Base-by-base conservation (phyloP, 2,113 vertebrate genomes). In the Gadus chalcogrammus region DNA sequence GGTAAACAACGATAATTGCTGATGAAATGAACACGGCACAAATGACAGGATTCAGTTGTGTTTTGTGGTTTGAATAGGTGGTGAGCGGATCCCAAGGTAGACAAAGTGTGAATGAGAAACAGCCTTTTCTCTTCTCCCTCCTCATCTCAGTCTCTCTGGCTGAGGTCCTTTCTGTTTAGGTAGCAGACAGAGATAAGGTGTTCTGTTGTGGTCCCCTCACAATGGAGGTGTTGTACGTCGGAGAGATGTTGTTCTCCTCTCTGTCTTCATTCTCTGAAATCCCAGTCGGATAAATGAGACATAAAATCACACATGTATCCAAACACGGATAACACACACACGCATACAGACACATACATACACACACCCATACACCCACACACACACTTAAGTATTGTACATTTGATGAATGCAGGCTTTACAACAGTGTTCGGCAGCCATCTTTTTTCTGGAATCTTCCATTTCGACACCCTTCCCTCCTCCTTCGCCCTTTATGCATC, bases 161-260 rank as follows among this genome's bases (percentile, higher is more conserved):
- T 48, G 42, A 48, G 42, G 42, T 48, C 42, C 12, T 48, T 9
- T 48, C 42, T 48, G 8, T 48, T 13, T 48, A 35, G 31, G 31
- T 35, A 35, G 31, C 31, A 35, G 31, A 35, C 31, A 35, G 31
- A 35, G 31, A 35, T 35, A 35, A 35, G 31, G 31, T 35, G 31
- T 35, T 35, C 31, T 35, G 31, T 35, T 35, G 6, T 35, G 31
- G 68, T 42, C 5, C 68, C 69, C 73, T 76, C 59, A 78, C 64
- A 65, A 81, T 68, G 65, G 71, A 70, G 74, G 65, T 67, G 74
- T 79, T 85, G 82, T 69, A 79, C 28, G 75, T 81, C 78, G 78
- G 81, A 81, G 75, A 79, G 61, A 61, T 76, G 80, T 81, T 80
- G 79, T 69, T 48, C 42, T 9, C 11, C 11, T 7, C 12, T 48